Base-by-base conservation (phyloP, 92 coral and sea anemone genomes). In the Virgularia gustaviana region DNA sequence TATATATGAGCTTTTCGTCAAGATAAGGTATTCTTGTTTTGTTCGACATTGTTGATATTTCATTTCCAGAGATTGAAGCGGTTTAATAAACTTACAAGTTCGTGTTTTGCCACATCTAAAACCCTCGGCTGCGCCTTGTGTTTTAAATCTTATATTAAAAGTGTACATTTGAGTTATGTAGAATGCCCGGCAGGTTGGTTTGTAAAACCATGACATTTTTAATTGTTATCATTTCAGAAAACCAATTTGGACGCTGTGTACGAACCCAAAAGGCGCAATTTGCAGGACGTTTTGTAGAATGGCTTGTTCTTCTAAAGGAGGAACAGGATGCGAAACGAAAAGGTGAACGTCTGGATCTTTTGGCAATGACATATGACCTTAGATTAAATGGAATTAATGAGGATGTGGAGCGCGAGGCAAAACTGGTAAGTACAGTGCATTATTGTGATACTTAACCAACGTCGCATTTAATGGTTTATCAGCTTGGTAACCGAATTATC, bases 221-320 rank as follows among this genome's bases (percentile, higher is more conserved):
- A 7, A 32, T 60, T 30, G 2, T 38, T 9, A 18, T 36, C 27
- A 19, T 9, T 63, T 19, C 33, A 68, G 75, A 27, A n/a, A 68
- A 32, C 51, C 30, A 32, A 35, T 68, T 22, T 25, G 75, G 75
- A 9, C 35, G 59, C 3, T 89, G 96, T 52, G 66, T 65, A 32
- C 77, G 81, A 35, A 79, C 53, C 15, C 81, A 76, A 49, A 61
- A 83, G 56, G 52, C 80, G 31, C 96, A 89, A 82, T 89, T 89
- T 63, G 78, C 81, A 31, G 86, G 80, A 30, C 90, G 96, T 38
- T 89, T 86, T 52, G 81, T 58, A 30, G 96, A 89, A 73, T 89
- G 96, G 96, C 75, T 68, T 53, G 85, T 88, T 15, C 16, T 89
- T 70, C 63, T 83, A 10, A 73, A 77, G 53, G 82, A 72, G 39